Conservation (phyloP, 35 echinoderm and acorn worm genomes). For the Ophiothrix spiculata region DNA sequence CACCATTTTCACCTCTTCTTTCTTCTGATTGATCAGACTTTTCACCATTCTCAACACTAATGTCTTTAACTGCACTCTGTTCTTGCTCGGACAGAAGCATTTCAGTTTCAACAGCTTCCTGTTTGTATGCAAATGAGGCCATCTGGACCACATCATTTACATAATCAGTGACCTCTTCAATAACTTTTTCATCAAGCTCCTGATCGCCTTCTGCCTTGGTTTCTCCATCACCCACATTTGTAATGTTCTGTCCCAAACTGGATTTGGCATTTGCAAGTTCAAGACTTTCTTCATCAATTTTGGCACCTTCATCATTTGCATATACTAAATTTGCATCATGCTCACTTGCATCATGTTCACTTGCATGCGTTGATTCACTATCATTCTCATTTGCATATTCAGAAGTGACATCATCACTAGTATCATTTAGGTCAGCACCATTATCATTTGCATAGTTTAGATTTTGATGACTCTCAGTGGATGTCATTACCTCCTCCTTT, state of each 20-base stretch:
- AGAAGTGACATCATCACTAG: too few relatives aligned
- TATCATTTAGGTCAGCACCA: too few relatives aligned
- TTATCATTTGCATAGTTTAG: too few relatives aligned
- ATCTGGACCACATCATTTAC: neutral
- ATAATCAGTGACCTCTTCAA: neutral
- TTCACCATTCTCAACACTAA: too few relatives aligned
- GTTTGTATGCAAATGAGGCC: neutral
- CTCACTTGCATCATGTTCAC: too few relatives aligned
- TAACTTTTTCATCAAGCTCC: neutral
- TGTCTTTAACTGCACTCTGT: neutral
- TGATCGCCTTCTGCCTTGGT: neutral
- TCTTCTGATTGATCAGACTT: too few relatives aligned
- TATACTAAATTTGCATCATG: neutral
- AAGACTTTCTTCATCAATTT: neutral
- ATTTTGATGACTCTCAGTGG: too few relatives aligned
- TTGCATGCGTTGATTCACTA: too few relatives aligned
- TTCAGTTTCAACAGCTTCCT: slow-evolving; percentile 9
- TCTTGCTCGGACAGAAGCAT: neutral
- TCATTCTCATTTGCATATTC: too few relatives aligned
- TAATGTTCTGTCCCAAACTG: neutral
- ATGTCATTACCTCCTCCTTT: too few relatives aligned
- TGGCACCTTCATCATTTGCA: neutral
- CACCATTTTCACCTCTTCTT: too few relatives aligned
- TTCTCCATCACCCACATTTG: neutral
- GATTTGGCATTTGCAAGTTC: neutral